Base-by-base conservation (phyloP, 2,888 invertebrate genomes). In the Sesia apiformis region DNA sequence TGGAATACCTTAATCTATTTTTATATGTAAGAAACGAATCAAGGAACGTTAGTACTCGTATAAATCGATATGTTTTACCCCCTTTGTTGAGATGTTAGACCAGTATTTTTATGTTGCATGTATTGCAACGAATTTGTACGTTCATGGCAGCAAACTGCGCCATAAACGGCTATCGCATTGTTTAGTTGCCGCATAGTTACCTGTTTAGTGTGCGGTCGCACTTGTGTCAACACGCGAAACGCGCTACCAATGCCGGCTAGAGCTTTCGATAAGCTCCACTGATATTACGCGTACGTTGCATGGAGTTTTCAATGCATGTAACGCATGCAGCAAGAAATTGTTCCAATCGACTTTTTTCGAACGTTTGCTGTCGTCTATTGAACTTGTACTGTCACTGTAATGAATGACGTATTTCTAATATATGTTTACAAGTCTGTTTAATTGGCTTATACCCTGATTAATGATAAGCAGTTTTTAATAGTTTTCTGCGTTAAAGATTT, bases 151-250 rank as follows among this genome's bases (percentile, higher is more conserved):
- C 50, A 53, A 51, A 42, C 53, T 56, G 52, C 56, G 52, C 52
- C 56, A 7, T 57, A 46, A 46, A 53, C 46, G 46, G 46, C n/a
- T 46, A 46, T 46, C 46, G 46, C 49, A 60, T 69, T 68, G 69
- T 68, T 66, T 61, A 55, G 60, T 59, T 64, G 69, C 67, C 61
- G 66, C 64, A 74, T 77, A 66, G 65, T 61, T 58, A 7, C 41
- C 7, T 41, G 58, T 55, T 62, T 56, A 46, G 56, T 58, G 57
- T 57, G 57, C 58, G 57, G 54, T 58, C 57, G 63, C 81, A 82
- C 78, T 84, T 83, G 83, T 76, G 72, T 83, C 78, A 83, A 84
- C 75, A 82, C 53, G 68, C 67, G 65, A 63, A 70, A 72, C 71
- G 59, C 58, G 56, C 23, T 23, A 23, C 38, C 53, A 59, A 54